Percentiles rank a stretch among this genome's conserved stretches.
phyloP scores from a whole-genome alignment of 2,113 vertebrate species.

The Typhlomys cinereus region DNA sequence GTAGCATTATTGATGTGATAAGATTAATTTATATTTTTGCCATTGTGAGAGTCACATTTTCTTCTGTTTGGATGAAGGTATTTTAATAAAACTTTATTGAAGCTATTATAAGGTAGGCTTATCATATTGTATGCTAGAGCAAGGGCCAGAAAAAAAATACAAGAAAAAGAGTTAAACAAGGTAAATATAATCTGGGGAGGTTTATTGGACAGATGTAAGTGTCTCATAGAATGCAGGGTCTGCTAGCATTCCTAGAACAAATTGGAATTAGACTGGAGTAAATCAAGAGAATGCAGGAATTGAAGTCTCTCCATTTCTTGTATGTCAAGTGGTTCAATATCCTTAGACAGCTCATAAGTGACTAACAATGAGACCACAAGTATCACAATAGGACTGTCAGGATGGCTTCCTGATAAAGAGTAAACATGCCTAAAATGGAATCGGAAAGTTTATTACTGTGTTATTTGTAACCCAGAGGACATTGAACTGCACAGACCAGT shows the following conservation, averaged over 20 bases:
- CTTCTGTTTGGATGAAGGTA: constrained; percentile 8
- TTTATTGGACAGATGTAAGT: background rate
- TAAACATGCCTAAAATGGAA: background rate
- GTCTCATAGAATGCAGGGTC: background rate
- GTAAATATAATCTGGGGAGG: background rate
- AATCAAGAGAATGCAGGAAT: background rate
- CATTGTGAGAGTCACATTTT: background rate
- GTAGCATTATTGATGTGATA: background rate
- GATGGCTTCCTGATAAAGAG: background rate
- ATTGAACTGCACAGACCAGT: background rate
- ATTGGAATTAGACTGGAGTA: background rate
- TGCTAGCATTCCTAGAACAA: background rate
- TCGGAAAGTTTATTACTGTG: background rate
- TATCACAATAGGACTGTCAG: background rate
- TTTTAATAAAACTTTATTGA: constrained; percentile 35
- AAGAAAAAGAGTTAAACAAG: constrained; percentile 1
- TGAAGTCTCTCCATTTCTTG: background rate
- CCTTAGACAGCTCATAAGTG: background rate
- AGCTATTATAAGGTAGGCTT: background rate
- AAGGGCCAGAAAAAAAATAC: constrained; percentile 14
- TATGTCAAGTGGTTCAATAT: background rate
- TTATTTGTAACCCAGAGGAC: background rate
- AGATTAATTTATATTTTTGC: constrained; percentile 27
- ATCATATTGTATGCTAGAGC: background rate
- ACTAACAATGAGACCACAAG: background rate